Conservation (phyloP, 2,797 vertebrate species). For the Coregonus ussuriensis region DNA sequence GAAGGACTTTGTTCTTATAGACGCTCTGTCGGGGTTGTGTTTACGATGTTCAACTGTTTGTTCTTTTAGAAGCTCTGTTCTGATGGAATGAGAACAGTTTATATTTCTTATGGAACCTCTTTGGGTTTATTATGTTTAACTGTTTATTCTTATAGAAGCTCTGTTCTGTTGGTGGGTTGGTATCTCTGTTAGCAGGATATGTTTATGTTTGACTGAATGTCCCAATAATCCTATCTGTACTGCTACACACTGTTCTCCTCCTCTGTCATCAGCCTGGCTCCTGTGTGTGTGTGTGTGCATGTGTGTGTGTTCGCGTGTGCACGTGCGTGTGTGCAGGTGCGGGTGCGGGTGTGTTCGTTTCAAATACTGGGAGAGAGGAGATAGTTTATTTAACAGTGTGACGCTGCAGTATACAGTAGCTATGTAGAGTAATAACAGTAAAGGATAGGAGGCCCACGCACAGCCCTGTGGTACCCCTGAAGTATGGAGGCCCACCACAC, state of each 20-base stretch:
- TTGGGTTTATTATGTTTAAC: too few relatives aligned
- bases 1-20: too few relatives aligned
- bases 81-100: background rate
- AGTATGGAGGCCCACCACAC: conserved; percentile 25
- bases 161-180: background rate
- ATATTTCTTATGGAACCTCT: too few relatives aligned
- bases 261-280: conserved; percentile 41
- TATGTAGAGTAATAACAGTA: conserved; percentile 23
- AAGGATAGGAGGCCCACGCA: conserved; percentile 17
- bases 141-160: background rate
- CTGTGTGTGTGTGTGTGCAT: too few relatives aligned
- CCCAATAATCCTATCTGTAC: conserved; percentile 14
- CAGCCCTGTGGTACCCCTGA: conserved; percentile 3
- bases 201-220: background rate
- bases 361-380: background rate
- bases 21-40: too few relatives aligned
- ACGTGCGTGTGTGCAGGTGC: too few relatives aligned
- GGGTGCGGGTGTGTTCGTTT: background rate
- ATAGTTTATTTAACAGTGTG: conserved; percentile 38
- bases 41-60: background rate
- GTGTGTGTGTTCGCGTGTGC: too few relatives aligned
- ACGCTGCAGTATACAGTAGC: background rate
- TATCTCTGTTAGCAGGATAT: background rate
- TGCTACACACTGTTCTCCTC: conserved; percentile 3
- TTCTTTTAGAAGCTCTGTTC: background rate